Conservation (phyloP, 2,113 vertebrate genomes). For the Mola mola region DNA sequence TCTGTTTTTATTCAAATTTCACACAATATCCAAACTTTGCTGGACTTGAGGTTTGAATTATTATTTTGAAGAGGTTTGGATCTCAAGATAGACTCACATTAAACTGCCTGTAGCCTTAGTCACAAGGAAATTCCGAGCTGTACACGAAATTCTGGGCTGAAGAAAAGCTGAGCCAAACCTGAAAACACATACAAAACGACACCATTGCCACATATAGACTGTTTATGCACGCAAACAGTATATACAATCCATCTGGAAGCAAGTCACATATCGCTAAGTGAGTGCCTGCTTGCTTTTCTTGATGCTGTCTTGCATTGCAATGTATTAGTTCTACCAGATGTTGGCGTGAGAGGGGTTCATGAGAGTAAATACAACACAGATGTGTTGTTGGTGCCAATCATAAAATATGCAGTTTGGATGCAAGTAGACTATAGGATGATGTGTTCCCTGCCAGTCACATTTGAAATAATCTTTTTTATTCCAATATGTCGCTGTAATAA, state of each 20-base stretch:
- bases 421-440: not conserved
- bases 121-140: no score
- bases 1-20: no score
- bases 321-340: conserved; percentile 7
- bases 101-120: no score
- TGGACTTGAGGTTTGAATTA: no score
- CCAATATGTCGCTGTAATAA: not conserved
- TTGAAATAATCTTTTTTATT: not conserved
- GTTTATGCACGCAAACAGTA: not conserved
- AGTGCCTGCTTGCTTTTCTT: conserved; percentile 12
- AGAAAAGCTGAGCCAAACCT: no score
- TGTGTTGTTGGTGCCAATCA: conserved; percentile 10
- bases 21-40: no score
- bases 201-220: not conserved
- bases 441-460: not conserved
- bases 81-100: no score
- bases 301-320: not conserved
- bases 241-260: not conserved
- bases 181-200: no score
- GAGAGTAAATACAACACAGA: conserved; percentile 17
- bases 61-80: no score
- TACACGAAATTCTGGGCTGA: no score
- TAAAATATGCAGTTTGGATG: not conserved
- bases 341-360: conserved; percentile 10
- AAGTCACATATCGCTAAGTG: not conserved